Evolutionary conservation across 2,797 vertebrate species (phyloP).

Genomic region (Ceyx erithaca): DNA sequence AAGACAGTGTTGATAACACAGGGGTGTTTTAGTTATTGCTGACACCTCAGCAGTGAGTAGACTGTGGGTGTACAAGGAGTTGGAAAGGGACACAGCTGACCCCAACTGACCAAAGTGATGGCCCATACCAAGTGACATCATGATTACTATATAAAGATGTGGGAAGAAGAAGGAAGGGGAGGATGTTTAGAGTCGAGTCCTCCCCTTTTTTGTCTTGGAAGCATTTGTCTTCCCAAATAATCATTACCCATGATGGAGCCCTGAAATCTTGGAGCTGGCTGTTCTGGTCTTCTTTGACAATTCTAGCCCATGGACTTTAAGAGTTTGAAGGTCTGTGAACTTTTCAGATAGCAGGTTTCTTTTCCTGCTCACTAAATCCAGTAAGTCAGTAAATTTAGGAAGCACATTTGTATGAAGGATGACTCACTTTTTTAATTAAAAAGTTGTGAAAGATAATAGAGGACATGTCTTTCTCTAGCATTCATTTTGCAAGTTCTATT

Average conservation of each 20-base stretch:
- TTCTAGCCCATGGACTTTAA: neutral
- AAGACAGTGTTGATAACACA: neutral
- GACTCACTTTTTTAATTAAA: conserved; percentile 64
- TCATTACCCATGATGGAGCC: neutral
- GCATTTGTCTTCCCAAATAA: neutral
- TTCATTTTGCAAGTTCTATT: conserved; percentile 48
- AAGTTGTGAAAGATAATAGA: conserved; percentile 41
- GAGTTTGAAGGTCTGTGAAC: neutral
- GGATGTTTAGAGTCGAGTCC: neutral
- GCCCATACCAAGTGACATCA: neutral
- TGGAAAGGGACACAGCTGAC: neutral
- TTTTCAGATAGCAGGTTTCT: neutral
- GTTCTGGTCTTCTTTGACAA: neutral
- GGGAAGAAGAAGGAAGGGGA: neutral
- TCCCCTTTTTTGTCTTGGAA: neutral
- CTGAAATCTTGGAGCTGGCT: neutral
- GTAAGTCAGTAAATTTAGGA: conserved; percentile 35
- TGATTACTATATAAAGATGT: neutral
- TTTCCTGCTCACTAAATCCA: conserved; percentile 15
- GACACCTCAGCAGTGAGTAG: neutral
- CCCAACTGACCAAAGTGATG: neutral
- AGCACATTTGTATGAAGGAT: conserved; percentile 22
- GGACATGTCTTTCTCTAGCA: conserved; percentile 18
- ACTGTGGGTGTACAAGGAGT: neutral
- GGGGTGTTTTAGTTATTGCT: neutral